Evolutionary conservation across 2,888 invertebrate species (phyloP), one percentile per base, ranked within the genome.

Genomic region (Tridacna gigas): DNA sequence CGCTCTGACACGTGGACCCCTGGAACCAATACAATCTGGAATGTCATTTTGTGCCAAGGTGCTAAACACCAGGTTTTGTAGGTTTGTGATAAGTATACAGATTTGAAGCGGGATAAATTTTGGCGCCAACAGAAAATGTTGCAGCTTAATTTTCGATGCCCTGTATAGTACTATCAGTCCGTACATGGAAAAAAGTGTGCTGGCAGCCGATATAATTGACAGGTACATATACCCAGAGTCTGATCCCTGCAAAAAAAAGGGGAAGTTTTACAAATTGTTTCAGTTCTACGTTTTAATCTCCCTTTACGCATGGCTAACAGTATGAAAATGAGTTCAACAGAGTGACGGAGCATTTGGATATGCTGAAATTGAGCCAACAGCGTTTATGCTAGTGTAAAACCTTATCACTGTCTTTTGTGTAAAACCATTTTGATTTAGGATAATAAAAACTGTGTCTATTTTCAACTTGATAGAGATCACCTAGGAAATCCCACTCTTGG

Each of bases 61-160:
- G 15, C 67, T 74, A 22, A 89, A 86, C 20, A 90, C 51, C 12
- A 83, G 56, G 20, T 61, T 77, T 74, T 90, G 90, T 20, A 90
- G 47, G 66, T 89, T 89, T 37, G 79, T 63, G 4, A 86, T n/a
- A 9, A 89, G 25, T 4, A 90, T 74, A n/a, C 78, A 37, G 18
- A 84, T n/a, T 48, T 88, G 87, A 9, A 90, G 73, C 1, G 85
- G 76, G 15, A 82, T 48, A 66, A 89, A 90, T 60, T 89, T 90
- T 9, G 85, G 26, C 0, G 60, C 61, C 22, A 89, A 20, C 22
- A 71, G 71, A 47, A 86, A 84, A 51, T 87, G 82, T 13, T 60
- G 47, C 20, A 90, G 74, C 13, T 77, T 66, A 0, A 47, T 22
- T 47, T 66, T 69, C 0, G 89, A 82, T 15, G 83, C 80, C 25